Base-by-base conservation (phyloP, 2,888 invertebrate species). In the Xanthostigma xanthostigma region DNA sequence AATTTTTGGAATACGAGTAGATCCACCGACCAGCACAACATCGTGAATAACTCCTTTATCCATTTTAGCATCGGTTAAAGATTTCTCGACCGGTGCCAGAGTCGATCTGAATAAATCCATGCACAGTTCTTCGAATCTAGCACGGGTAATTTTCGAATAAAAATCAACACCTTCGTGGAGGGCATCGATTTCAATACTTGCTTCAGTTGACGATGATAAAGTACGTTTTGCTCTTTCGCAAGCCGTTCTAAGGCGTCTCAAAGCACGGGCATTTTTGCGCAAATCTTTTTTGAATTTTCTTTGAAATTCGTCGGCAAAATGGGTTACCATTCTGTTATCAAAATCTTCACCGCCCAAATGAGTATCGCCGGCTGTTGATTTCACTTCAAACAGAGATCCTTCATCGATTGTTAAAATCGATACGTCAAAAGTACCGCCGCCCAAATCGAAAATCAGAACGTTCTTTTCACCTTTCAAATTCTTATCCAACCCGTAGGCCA, bases 371-470 rank as follows among this genome's bases (percentile, higher is more conserved):
- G 86, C 81, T 0, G 88, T 88, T 0, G 87, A 75, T 61, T 76
- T 78, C 0, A 89, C 88, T 70, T 88, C 84, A 59, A 88, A 88
- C 53, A 87, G 64, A 0, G 83, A 81, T 0, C 91, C 81, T 66
- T 93, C 90, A 58, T 89, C 86, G 63, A 94, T 93, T 54, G 87
- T 81, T 35, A 94, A 71, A 54, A 93, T 78, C 34, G 93, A 93
- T 9, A 94, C 93, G 71, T 94, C 93, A 62, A 94, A 94, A 36
- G 91, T 92, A 35, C 91, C 93, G 53, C 92, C 92, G 27, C 84
- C 84, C 50, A 86, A 72, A 64, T 85, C 84, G 57, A 82, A 84
- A 57, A 85, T 84, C 10, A 84, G 66, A 8, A 84, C 80, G 61
- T 81, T 84, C 54, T 79, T 81, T 59, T 84, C 84, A 2, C 84